Conservation (phyloP, 2,888 invertebrate genomes). For the Lepidochrysops patricia region DNA sequence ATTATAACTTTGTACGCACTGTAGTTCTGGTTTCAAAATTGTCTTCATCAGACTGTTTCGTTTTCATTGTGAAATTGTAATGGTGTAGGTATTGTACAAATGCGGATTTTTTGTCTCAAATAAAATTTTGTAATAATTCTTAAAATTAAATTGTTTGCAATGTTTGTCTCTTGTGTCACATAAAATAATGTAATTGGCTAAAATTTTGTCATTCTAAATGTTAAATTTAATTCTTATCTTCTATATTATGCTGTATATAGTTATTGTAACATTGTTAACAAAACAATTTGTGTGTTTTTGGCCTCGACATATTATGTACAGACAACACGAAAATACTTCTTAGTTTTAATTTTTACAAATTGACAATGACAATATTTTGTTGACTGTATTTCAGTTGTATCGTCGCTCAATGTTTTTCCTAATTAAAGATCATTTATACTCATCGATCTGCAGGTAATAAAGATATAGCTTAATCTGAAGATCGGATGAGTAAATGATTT, state of each 20-base stretch:
- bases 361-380: conserved; percentile 8
- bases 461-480: neutral
- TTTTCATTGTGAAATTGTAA: neutral
- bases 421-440: neutral
- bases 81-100: neutral
- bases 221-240: neutral
- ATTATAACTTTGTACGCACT: too few relatives aligned
- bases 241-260: neutral
- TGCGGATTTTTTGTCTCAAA: neutral
- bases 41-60: neutral
- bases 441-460: neutral
- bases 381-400: conserved; percentile 2
- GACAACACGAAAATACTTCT: neutral
- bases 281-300: neutral
- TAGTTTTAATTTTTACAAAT: neutral
- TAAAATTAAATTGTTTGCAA: neutral
- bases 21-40: too few relatives aligned
- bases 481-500: neutral
- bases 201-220: conserved; percentile 2
- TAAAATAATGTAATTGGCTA: neutral
- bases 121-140: neutral
- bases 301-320: neutral
- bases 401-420: conserved; percentile 1
- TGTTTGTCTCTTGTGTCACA: neutral
- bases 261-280: neutral